A percentile compares a stretch with the other conserved stretches of the same genome.
These are phyloP conservation scores for Anoplopoma fimbria DNA, from an alignment of 2,113 vertebrate species.

Conservation along the genomic window DNA sequence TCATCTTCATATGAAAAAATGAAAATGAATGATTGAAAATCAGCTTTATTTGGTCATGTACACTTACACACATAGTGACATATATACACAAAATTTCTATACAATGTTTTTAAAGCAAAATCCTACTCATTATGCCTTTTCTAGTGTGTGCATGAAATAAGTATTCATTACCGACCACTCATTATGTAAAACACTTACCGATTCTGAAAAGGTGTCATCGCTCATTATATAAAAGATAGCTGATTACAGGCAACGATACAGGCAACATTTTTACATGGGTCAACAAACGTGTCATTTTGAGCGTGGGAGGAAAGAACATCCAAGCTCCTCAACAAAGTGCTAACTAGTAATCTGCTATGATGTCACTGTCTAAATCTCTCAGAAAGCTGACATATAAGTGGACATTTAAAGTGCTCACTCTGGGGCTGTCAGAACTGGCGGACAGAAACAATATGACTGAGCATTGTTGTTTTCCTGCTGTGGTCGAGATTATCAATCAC, in stretches of 20 bases:
- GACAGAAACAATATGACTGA: background rate
- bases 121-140: background rate
- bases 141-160: background rate
- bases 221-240: background rate
- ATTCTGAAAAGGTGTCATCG: too few relatives aligned
- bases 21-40: too few relatives aligned
- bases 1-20: too few relatives aligned
- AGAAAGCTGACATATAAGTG: background rate
- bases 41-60: too few relatives aligned
- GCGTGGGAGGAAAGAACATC: background rate
- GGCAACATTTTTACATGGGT: background rate
- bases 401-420: background rate
- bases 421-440: background rate
- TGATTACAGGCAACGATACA: background rate
- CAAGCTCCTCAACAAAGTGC: background rate
- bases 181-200: background rate
- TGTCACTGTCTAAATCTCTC: background rate
- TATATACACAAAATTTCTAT: too few relatives aligned
- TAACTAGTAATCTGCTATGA: background rate
- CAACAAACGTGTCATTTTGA: background rate
- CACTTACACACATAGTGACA: too few relatives aligned
- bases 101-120: background rate
- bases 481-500: constrained; percentile 17
- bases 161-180: background rate
- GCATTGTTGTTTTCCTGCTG: constrained; percentile 12